Evolutionary conservation across 2,113 vertebrate genomes (phyloP).

Genomic region (Hippocampus barbouri): DNA sequence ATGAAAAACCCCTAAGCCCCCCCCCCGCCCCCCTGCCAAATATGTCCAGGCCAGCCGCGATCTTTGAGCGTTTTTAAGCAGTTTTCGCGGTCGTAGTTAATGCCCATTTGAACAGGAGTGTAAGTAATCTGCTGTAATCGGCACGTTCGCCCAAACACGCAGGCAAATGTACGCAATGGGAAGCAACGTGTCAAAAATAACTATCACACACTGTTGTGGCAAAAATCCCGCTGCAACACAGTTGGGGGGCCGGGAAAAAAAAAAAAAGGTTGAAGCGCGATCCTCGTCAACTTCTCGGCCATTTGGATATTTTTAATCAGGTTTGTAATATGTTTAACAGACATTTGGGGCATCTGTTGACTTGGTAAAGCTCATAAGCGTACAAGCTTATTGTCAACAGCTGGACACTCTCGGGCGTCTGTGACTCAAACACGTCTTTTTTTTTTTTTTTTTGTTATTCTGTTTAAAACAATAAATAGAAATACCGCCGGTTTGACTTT

Average conservation of each 20-base stretch:
- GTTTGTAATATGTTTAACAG: conserved; percentile 55
- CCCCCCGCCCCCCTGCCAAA: conserved; percentile 2
- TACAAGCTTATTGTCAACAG: conserved; percentile 55
- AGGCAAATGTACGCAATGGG: conserved; percentile 39
- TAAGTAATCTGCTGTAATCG: conserved; percentile 72
- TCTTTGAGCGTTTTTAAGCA: conserved; percentile 65
- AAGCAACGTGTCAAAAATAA: conserved; percentile 44
- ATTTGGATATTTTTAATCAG: conserved; percentile 56
- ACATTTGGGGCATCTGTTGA: conserved; percentile 52
- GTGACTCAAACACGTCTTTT: conserved; percentile 29
- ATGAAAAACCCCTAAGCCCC: conserved; percentile 42
- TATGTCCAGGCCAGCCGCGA: conserved; percentile 33
- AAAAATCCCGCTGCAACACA: conserved; percentile 52
- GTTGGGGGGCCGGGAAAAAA: conserved; percentile 17
- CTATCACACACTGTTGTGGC: conserved; percentile 47
- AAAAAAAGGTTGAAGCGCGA: conserved; percentile 54
- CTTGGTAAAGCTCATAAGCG: conserved; percentile 50
- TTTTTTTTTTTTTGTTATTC: not conserved
- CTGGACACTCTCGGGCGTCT: conserved; percentile 46
- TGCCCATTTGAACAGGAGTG: conserved; percentile 64
- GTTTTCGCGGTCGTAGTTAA: conserved; percentile 63
- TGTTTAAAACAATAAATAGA: too few relatives aligned
- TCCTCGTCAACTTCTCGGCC: conserved; percentile 60
- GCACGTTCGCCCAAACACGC: conserved; percentile 55
- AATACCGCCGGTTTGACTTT: too few relatives aligned